These are phyloP conservation scores for Slavum lentiscoides DNA, from an alignment of 2,888 invertebrate species.

Conservation along the genomic window DNA sequence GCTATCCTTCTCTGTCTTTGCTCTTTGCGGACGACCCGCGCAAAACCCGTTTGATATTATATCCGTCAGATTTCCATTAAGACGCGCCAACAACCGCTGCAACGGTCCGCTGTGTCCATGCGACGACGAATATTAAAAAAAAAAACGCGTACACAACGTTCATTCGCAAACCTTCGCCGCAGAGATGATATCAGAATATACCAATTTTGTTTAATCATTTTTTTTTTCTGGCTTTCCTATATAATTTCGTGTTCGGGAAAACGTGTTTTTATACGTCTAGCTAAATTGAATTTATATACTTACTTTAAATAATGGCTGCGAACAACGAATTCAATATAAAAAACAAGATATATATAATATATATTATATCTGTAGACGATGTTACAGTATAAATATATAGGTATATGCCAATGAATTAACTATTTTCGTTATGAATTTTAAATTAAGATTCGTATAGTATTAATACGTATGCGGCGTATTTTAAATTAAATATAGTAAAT, in stretches of 20 bases:
- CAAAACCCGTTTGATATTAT: slow-evolving; percentile 33
- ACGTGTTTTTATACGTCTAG: slow-evolving; percentile 1
- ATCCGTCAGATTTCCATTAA: slow-evolving; percentile 31
- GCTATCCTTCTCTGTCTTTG: background rate
- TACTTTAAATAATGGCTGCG: background rate
- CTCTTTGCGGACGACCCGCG: background rate
- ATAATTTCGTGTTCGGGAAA: background rate
- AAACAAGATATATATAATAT: background rate
- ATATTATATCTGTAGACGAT: no score
- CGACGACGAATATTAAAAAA: no score
- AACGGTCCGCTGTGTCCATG: background rate
- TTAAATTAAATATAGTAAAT: no score
- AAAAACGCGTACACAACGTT: no score
- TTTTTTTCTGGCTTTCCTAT: no score
- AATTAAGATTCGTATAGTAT: background rate
- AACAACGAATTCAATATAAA: background rate
- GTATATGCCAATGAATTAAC: background rate
- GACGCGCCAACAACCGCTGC: slow-evolving; percentile 8
- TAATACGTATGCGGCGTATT: no score
- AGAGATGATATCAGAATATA: slow-evolving; percentile 7
- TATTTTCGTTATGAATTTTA: background rate
- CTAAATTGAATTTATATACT: background rate
- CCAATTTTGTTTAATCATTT: slow-evolving; percentile 4
- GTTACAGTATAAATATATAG: background rate
- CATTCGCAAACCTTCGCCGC: background rate